phyloP scores from a whole-genome alignment of 2,888 invertebrate genomes.

The Epistrophe grossulariae region DNA sequence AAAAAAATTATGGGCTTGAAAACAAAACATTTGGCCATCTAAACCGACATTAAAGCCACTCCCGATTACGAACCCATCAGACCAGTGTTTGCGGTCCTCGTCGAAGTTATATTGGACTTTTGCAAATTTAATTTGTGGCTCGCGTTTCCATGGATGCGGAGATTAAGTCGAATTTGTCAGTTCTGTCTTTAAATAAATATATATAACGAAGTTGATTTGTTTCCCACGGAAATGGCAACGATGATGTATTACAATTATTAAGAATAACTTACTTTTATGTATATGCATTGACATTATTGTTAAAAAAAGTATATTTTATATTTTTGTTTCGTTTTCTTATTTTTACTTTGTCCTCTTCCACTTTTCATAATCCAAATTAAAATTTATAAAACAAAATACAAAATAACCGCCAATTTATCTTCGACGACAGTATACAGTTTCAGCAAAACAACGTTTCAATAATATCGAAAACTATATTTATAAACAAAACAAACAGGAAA shows the following conservation, averaged over 20 bases:
- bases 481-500: constrained; percentile 49
- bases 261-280: constrained; percentile 43
- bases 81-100: constrained; percentile 60
- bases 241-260: constrained; percentile 54
- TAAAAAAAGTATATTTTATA: constrained; percentile 49
- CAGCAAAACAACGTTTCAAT: constrained; percentile 72
- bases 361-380: constrained; percentile 20
- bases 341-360: constrained; percentile 32
- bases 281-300: constrained; percentile 50
- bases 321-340: constrained; percentile 55
- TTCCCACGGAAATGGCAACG: constrained; percentile 61
- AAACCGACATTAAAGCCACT: constrained; percentile 61
- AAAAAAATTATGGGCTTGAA: constrained; percentile 45
- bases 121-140: constrained; percentile 51
- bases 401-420: constrained; percentile 72
- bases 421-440: constrained; percentile 72
- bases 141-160: constrained; percentile 55
- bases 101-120: constrained; percentile 72
- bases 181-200: constrained; percentile 47
- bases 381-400: constrained; percentile 11
- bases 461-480: constrained; percentile 75
- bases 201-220: constrained; percentile 57
- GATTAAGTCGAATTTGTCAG: constrained; percentile 61
- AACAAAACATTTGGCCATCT: constrained; percentile 55
- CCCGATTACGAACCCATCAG: constrained; percentile 48